Evolutionary conservation across 2,113 vertebrate species (phyloP).

Genomic region (Megaleporinus macrocephalus): DNA sequence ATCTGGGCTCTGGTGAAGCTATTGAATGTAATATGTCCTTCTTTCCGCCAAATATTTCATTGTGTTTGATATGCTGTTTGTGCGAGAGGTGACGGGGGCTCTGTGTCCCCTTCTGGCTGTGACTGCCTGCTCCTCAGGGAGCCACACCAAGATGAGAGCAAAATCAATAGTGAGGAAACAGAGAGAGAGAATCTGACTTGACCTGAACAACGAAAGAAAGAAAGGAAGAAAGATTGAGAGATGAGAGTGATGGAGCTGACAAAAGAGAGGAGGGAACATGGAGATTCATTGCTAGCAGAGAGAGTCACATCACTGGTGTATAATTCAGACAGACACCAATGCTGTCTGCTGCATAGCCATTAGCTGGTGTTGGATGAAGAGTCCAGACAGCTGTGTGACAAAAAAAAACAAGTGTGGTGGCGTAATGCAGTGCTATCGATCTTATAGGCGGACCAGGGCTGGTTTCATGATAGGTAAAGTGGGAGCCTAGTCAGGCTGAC

Average conservation of each 20-base stretch:
- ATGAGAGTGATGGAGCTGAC: conserved; percentile 3
- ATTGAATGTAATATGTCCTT: neutral
- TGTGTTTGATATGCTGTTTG: conserved; percentile 36
- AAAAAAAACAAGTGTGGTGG: conserved; percentile 19
- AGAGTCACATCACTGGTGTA: conserved; percentile 27
- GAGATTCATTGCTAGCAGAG: neutral
- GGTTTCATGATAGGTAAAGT: neutral
- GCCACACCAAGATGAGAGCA: conserved; percentile 35
- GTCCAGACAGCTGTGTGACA: conserved; percentile 32
- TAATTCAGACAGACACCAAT: conserved; percentile 16
- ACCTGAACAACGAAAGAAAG: conserved; percentile 39
- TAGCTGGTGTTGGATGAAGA: conserved; percentile 41
- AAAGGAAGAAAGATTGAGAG: neutral
- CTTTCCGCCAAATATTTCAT: conserved; percentile 1
- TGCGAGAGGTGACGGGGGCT: conserved; percentile 33
- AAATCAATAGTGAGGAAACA: conserved; percentile 51
- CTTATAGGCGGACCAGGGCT: conserved; percentile 1
- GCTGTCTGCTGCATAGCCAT: conserved; percentile 50
- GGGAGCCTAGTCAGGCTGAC: neutral
- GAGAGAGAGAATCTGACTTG: conserved; percentile 29
- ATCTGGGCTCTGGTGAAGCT: conserved; percentile 7
- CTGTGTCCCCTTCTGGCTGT: conserved; percentile 23
- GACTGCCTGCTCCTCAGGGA: conserved; percentile 32
- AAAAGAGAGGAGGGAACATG: neutral
- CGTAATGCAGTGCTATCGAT: conserved; percentile 48